Evolutionary conservation across 1,140 invertebrate species (phyloP).

Genomic region (Bemisia tabaci): DNA sequence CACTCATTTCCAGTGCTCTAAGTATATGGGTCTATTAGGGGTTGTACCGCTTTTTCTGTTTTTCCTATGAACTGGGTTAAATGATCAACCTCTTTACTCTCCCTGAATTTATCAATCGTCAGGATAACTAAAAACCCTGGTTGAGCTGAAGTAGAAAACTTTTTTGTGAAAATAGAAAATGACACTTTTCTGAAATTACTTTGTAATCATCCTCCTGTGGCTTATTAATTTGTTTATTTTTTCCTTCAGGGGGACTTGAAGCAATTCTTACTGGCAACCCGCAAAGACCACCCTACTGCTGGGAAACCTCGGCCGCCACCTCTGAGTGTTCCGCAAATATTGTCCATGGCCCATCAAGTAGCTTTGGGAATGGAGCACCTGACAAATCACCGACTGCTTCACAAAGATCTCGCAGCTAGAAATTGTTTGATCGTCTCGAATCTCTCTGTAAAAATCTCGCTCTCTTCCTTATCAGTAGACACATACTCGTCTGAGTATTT

Average conservation of each 20-base stretch:
- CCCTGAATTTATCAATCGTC: no score
- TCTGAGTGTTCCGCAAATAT: constrained; percentile 42
- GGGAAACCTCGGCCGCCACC: constrained; percentile 28
- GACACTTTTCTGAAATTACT: no score
- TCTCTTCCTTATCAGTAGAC: constrained; percentile 65
- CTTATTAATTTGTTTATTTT: constrained; percentile 16
- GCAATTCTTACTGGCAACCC: constrained; percentile 76
- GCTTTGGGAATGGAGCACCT: constrained; percentile 74
- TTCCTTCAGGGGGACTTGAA: constrained; percentile 71
- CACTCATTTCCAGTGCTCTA: no score
- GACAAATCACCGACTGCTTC: constrained; percentile 55
- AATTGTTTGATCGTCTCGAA: constrained; percentile 80
- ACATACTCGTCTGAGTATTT: constrained; percentile 76
- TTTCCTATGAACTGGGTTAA: no score
- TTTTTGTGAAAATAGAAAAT: constrained; percentile 1
- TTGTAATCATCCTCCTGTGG: no score
- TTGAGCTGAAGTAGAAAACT: no score
- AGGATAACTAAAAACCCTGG: no score
- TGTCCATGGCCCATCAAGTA: constrained; percentile 60
- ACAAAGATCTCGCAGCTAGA: constrained; percentile 81
- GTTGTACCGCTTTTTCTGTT: no score
- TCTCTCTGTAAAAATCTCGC: constrained; percentile 68
- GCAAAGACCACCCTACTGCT: constrained; percentile 37
- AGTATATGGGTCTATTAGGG: no score
- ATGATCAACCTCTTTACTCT: no score